Conservation (phyloP, 1,140 invertebrate genomes). For the Pissodes strobi region DNA sequence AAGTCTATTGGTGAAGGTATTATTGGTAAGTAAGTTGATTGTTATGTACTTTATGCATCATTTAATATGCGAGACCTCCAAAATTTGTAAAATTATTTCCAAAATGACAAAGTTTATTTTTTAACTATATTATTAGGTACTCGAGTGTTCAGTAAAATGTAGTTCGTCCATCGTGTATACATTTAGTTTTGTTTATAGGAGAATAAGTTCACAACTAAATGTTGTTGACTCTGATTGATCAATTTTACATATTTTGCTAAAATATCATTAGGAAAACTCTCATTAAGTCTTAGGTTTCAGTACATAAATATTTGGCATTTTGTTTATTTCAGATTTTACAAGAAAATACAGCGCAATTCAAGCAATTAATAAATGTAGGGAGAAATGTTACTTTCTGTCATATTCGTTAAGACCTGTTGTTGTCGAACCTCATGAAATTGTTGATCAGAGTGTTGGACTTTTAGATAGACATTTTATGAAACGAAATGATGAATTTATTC, state of each 20-base stretch:
- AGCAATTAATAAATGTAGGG: slow-evolving; percentile 85
- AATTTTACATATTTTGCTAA: no score
- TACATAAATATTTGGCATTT: neutral
- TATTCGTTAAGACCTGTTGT: slow-evolving; percentile 84
- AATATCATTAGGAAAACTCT: no score
- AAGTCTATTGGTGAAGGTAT: slow-evolving; percentile 93
- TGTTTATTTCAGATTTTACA: slow-evolving; percentile 76
- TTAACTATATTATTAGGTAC: no score
- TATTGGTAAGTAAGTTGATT: slow-evolving; percentile 45
- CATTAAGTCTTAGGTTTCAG: no score
- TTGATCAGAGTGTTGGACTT: slow-evolving; percentile 92
- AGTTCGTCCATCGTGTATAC: neutral
- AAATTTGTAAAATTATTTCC: no score
- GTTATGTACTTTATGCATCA: neutral
- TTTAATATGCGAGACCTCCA: no score
- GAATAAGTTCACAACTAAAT: no score
- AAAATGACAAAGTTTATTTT: no score
- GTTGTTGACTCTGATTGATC: no score
- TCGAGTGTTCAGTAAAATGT: neutral
- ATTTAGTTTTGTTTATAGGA: no score
- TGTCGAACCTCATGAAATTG: slow-evolving; percentile 85
- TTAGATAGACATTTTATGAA: slow-evolving; percentile 87
- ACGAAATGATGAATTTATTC: slow-evolving; percentile 77
- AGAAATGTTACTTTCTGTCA: slow-evolving; percentile 93
- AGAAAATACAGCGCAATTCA: slow-evolving; percentile 84